Conservation (phyloP, 2,113 vertebrate species). For the Entelurus aequoreus region DNA sequence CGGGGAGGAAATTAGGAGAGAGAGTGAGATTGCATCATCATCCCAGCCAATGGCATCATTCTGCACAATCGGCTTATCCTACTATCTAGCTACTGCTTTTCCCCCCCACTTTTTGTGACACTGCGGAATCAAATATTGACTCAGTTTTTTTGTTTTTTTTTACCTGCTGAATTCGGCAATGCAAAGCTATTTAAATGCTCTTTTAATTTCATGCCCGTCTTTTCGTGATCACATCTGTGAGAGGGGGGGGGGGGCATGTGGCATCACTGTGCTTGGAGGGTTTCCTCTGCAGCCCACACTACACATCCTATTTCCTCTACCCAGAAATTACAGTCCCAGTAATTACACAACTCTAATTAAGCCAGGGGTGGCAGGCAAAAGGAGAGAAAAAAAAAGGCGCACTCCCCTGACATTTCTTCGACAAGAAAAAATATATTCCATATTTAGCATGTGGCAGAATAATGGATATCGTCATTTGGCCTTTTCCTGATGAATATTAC, state of each 20-base stretch:
- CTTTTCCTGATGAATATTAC: slow-evolving; percentile 43
- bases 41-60: slow-evolving; percentile 39
- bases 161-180: background rate
- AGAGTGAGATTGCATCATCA: slow-evolving; percentile 55
- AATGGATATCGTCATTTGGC: slow-evolving; percentile 52
- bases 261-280: slow-evolving; percentile 43
- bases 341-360: slow-evolving; percentile 69
- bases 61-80: slow-evolving; percentile 43
- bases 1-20: slow-evolving; percentile 44
- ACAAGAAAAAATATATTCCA: slow-evolving; percentile 65
- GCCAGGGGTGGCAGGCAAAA: slow-evolving; percentile 45
- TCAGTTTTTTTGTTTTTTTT: too few species aligned
- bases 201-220: slow-evolving; percentile 36
- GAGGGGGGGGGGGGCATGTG: slow-evolving; percentile 3
- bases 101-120: too few species aligned
- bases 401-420: slow-evolving; percentile 66
- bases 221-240: slow-evolving; percentile 37
- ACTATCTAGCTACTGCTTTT: too few species aligned
- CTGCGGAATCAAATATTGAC: slow-evolving; percentile 12
- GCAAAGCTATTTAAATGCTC: slow-evolving; percentile 18
- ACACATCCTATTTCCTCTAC: slow-evolving; percentile 44
- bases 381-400: slow-evolving; percentile 37
- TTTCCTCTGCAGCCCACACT: slow-evolving; percentile 36
- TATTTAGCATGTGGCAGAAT: slow-evolving; percentile 62
- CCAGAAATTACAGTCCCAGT: slow-evolving; percentile 59